Base-by-base conservation (phyloP, 2,797 vertebrate species). In the Falco concolor region DNA sequence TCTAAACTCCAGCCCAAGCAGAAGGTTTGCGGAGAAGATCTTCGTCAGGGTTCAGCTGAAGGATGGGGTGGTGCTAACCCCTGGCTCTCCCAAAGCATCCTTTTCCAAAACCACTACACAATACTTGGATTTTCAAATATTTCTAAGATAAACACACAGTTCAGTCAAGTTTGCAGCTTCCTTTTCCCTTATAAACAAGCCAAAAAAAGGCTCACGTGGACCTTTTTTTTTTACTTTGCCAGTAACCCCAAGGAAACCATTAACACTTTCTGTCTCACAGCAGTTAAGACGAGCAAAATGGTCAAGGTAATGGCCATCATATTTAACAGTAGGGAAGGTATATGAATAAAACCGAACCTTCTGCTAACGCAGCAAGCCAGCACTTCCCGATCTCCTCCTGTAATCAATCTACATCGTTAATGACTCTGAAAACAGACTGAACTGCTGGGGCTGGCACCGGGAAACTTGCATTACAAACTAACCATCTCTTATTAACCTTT, bases 381-480 rank as follows among this genome's bases (percentile, higher is more conserved):
- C 94, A 64, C 93, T 97, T 97, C 87, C 95, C 79, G 22, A 90
- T 97, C 96, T 98, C 94, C 96, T 92, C 92, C 97, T 81, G 92
- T 89, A 96, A 98, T 98, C 97, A 97, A 96, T 97, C 84, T 96
- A 76, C 96, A 89, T 94, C 97, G 98, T 98, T 98, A 98, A 98
- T 98, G 96, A 97, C 94, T 97, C 96, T 97, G 97, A 96, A 98
- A 98, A 97, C 97, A 97, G 96, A 94, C 95, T 96, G 96, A 98
- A 87, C 82, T 95, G 93, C 96, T 97, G 95, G 91, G 98, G 96
- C 98, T 97, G 94, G 95, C 97, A 98, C 94, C 2, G 87, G 85
- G 96, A 98, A 97, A 94, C 97, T 97, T 97, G 87, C 96, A 94
- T 98, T 98, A 96, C 97, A 97, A 97, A 97, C 95, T 97, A 97